Evolutionary conservation across 2,888 invertebrate genomes (phyloP).

Genomic region (Drosophila monieri): DNA sequence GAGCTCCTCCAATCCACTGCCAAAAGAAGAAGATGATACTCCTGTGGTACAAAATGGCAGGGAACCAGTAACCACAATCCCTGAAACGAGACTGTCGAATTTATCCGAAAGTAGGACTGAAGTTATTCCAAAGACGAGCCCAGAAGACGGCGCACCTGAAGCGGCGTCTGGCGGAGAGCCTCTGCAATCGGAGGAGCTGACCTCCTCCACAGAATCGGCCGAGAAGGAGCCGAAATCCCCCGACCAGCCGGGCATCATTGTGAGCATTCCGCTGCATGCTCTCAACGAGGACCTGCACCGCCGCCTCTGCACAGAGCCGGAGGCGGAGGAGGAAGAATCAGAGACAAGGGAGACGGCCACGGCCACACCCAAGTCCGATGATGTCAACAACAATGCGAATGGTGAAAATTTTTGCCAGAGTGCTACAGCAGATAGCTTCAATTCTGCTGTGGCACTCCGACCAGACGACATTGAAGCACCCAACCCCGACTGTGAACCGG

Average conservation of each 20-base stretch:
- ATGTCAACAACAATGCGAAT: conserved; percentile 67
- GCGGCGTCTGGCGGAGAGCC: neutral
- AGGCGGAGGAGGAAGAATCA: neutral
- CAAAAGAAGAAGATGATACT: neutral
- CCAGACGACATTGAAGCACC: conserved; percentile 66
- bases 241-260: conserved; percentile 44
- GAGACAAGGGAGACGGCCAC: neutral
- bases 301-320: conserved; percentile 31
- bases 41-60: neutral
- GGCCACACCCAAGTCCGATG: conserved; percentile 49
- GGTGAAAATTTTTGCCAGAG: conserved; percentile 72
- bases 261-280: conserved; percentile 65
- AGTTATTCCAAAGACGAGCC: neutral
- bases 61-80: neutral
- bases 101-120: neutral
- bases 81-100: neutral
- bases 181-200: conserved; percentile 58
- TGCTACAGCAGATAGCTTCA: conserved; percentile 78
- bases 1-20: neutral
- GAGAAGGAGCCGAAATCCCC: neutral
- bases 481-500: conserved; percentile 13
- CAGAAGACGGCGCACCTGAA: neutral
- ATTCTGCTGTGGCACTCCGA: conserved; percentile 71
- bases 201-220: conserved; percentile 53
- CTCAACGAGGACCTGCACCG: conserved; percentile 61